Base-by-base conservation (phyloP, 2,888 invertebrate species). In the Chorisops tibialis region DNA sequence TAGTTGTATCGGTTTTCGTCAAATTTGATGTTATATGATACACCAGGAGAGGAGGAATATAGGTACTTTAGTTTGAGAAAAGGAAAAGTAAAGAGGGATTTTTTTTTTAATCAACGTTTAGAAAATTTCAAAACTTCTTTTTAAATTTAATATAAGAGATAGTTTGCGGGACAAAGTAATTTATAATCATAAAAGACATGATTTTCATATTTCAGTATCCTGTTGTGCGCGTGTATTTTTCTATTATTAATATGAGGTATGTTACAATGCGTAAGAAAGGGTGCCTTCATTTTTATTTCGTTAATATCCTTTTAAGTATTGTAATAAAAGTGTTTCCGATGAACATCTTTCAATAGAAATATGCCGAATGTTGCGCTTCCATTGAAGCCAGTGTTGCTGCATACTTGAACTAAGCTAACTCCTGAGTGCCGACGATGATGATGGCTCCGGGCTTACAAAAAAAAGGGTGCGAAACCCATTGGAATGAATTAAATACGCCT, bases 391-490 rank as follows among this genome's bases (percentile, higher is more conserved):
- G 56, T 43, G 45, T 45, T 16, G n/a, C n/a, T n/a, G 30, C 24
- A 43, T 45, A 56, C 56, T 56, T 56, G 45, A 56, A 45, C 9
- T 56, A 43, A 56, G 56, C 56, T 45, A 56, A 52, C 51, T 52
- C n/a, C 38, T 52, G 37, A 2, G 7, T 19, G 38, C 51, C 9
- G 30, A 30, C 30, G 35, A 56, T 43, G 43, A 22, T 43, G 45
- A 56, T 24, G 56, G 43, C 30, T 22, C 24, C 35, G 11, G 39
- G 30, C 9, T 18, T 45, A 56, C 24, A 50, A 47, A 52, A n/a
- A n/a, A 60, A 63, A 63, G 63, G 63, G 63, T 63, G 61, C 61
- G 63, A 63, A 62, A 54, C 63, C 54, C 54, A 63, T 63, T 54
- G 30, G 45, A 49, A 43, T 49, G 61, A 30, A 56, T 63, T 63